Evolutionary conservation across 2,888 invertebrate species (phyloP).

Genomic region (Corbicula japonica): DNA sequence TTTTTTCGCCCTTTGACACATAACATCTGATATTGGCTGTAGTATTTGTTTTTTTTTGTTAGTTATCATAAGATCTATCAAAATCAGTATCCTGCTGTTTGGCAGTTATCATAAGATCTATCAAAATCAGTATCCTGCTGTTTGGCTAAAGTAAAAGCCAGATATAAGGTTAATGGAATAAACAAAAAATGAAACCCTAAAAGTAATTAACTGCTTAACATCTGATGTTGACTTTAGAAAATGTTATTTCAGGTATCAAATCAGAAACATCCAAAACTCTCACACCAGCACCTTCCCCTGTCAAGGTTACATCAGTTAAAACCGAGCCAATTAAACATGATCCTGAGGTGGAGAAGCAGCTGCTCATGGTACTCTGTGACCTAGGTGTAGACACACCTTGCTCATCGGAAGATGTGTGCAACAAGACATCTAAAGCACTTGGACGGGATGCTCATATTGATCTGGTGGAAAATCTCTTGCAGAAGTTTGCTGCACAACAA

Average conservation of each 20-base stretch:
- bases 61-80: no score
- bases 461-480: constrained; percentile 91
- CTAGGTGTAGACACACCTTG: constrained; percentile 91
- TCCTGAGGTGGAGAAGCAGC: constrained; percentile 89
- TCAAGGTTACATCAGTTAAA: constrained; percentile 39
- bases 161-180: no score
- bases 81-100: no score
- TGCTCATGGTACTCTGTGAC: constrained; percentile 91
- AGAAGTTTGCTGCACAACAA: constrained; percentile 93
- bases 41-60: no score
- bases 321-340: constrained; percentile 84
- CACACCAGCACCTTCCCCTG: constrained; percentile 43
- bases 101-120: no score
- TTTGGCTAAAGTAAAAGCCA: no score
- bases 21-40: neutral
- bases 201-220: no score
- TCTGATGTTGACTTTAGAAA: no score
- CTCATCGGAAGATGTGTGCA: constrained; percentile 90
- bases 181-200: no score
- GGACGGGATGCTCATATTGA: constrained; percentile 89
- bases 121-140: no score
- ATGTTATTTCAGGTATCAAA: constrained; percentile 1
- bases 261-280: constrained; percentile 36
- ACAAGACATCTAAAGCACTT: constrained; percentile 87
- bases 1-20: no score